Evolutionary conservation across 2,113 vertebrate genomes (phyloP).

Genomic region (Pituophis catenifer): DNA sequence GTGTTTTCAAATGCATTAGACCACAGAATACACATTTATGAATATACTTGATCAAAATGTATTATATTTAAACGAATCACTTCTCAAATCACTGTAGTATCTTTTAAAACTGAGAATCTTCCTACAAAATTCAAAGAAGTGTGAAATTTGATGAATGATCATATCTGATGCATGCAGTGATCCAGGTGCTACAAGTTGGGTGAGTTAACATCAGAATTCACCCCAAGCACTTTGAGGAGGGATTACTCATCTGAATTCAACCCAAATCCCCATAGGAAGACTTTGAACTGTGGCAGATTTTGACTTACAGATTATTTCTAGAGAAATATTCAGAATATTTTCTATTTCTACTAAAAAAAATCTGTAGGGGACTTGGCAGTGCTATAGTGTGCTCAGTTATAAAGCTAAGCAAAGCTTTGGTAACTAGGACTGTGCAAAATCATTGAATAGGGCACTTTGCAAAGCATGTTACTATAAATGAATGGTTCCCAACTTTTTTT

Average conservation of each 20-base stretch:
- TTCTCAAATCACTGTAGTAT: not conserved
- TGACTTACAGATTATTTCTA: not conserved
- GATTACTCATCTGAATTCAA: not conserved
- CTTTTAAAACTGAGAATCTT: not conserved
- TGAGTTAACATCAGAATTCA: not conserved
- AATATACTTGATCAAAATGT: not conserved
- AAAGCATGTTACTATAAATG: not conserved
- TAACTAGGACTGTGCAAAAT: not conserved
- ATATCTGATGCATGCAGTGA: not conserved
- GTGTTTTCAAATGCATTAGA: not conserved
- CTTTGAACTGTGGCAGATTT: not conserved
- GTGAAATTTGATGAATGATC: not conserved
- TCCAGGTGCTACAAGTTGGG: not conserved
- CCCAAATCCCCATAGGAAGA: not conserved
- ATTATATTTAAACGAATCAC: not conserved
- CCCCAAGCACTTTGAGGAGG: not conserved
- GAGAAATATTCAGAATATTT: not conserved
- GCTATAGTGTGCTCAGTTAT: not conserved
- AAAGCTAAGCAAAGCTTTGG: not conserved
- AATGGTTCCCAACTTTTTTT: too few species aligned
- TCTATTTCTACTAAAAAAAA: not conserved
- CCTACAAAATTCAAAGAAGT: not conserved
- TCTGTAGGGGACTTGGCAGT: not conserved
- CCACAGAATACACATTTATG: not conserved
- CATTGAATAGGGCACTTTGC: not conserved